phyloP scores from a whole-genome alignment of 2,797 vertebrate species.

The Arvicola amphibius region DNA sequence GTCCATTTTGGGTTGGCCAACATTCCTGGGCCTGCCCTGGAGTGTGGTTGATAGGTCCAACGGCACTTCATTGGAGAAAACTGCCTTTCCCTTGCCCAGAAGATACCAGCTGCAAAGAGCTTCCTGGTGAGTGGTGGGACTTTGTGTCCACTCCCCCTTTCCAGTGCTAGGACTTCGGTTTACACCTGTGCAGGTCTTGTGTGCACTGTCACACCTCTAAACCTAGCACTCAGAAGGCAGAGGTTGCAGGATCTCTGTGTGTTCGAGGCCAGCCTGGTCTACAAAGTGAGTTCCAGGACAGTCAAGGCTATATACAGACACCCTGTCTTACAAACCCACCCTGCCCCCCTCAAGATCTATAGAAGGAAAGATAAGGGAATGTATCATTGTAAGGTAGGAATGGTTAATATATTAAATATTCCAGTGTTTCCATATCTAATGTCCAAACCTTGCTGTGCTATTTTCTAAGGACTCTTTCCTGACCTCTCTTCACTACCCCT shows the following conservation, averaged over 20 bases:
- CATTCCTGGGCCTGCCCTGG: not conserved
- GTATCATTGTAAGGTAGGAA: slow-evolving; percentile 33
- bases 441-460: slow-evolving; percentile 29
- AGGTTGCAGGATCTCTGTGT: not conserved
- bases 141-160: not conserved
- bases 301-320: not conserved
- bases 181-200: not conserved
- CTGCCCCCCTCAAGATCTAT: not conserved
- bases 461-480: slow-evolving; percentile 33
- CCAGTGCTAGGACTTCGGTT: not conserved
- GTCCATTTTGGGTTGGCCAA: not conserved
- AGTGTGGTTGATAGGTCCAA: not conserved
- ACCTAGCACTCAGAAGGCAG: not conserved
- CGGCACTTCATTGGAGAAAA: not conserved
- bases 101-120: not conserved
- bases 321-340: not conserved
- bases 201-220: not conserved
- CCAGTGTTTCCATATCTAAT: slow-evolving; percentile 27
- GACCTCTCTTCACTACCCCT: not conserved
- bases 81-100: not conserved
- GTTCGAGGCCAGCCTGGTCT: not conserved
- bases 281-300: not conserved
- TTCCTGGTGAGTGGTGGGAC: not conserved
- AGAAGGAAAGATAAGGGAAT: slow-evolving; percentile 51
- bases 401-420: slow-evolving; percentile 36